Evolutionary conservation across 2,888 invertebrate genomes (phyloP).

Genomic region (Aporophyla lueneburgensis): DNA sequence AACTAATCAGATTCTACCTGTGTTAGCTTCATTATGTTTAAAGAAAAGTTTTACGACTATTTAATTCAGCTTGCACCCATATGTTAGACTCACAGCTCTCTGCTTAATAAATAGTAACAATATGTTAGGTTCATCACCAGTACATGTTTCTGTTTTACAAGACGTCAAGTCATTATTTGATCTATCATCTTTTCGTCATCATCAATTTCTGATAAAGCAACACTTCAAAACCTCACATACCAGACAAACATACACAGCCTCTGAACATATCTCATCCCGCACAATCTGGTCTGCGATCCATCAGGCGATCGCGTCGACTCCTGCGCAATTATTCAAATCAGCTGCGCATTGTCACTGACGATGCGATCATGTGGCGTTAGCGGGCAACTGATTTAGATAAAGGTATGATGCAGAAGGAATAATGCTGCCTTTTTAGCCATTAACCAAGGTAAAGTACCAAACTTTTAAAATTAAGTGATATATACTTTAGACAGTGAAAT

Average conservation of each 20-base stretch:
- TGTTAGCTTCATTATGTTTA: too few relatives aligned
- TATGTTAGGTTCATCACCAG: too few relatives aligned
- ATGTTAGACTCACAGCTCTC: too few relatives aligned
- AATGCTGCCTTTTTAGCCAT: background rate
- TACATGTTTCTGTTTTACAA: background rate
- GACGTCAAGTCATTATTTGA: background rate
- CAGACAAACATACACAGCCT: conserved; percentile 17
- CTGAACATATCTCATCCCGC: conserved; percentile 50
- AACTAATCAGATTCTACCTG: too few relatives aligned
- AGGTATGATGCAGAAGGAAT: conserved; percentile 11
- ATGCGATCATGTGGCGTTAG: conserved; percentile 60
- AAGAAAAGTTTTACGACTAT: too few relatives aligned
- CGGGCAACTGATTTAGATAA: conserved; percentile 41
- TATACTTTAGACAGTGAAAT: too few relatives aligned
- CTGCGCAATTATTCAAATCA: conserved; percentile 82
- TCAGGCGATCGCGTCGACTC: conserved; percentile 68
- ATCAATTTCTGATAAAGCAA: background rate
- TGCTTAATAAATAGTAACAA: too few relatives aligned
- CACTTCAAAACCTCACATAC: background rate
- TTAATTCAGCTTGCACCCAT: too few relatives aligned
- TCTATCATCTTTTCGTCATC: background rate
- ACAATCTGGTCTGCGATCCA: conserved; percentile 62
- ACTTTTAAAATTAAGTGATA: too few relatives aligned
- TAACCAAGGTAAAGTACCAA: too few relatives aligned
- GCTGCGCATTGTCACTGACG: conserved; percentile 75